phyloP scores from a whole-genome alignment of 2,888 invertebrate species.

The Panorpa germanica region DNA sequence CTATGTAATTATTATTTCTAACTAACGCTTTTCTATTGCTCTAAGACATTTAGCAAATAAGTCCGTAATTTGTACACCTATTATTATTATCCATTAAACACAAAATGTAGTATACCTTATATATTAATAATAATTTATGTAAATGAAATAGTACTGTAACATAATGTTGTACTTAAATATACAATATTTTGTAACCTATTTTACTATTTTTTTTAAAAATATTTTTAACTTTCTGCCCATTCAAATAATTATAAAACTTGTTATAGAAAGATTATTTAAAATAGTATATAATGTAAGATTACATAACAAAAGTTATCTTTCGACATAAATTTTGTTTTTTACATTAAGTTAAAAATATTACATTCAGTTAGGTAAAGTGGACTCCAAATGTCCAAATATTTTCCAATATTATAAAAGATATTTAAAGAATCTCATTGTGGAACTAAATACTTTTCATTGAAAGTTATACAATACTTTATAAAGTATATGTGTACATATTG shows the following conservation, averaged over 20 bases:
- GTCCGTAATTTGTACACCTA: too few species aligned
- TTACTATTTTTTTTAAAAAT: conserved; percentile 11
- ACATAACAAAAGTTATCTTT: too few species aligned
- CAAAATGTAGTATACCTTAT: not conserved
- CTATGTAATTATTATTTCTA: conserved; percentile 26
- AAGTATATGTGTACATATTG: too few species aligned
- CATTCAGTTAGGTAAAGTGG: too few species aligned
- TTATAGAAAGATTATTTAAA: conserved; percentile 11
- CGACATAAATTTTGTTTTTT: too few species aligned
- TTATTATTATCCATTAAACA: conserved; percentile 3
- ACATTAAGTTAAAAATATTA: too few species aligned
- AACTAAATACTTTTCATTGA: too few species aligned
- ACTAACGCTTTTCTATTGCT: conserved; percentile 28
- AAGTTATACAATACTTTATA: too few species aligned
- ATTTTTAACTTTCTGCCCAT: conserved; percentile 9
- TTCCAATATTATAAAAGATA: conserved; percentile 11
- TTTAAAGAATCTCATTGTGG: conserved; percentile 8
- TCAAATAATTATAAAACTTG: conserved; percentile 10
- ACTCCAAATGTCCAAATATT: conserved; percentile 12
- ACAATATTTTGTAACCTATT: too few species aligned
- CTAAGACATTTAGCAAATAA: conserved; percentile 28
- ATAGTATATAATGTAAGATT: conserved; percentile 3
- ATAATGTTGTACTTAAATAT: too few species aligned
- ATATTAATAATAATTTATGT: too few species aligned
- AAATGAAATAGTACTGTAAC: too few species aligned